A percentile compares a stretch with the other conserved stretches of the same genome.
Evolutionary conservation across 2,113 vertebrate genomes (phyloP).

Genomic region (Mus pahari): DNA sequence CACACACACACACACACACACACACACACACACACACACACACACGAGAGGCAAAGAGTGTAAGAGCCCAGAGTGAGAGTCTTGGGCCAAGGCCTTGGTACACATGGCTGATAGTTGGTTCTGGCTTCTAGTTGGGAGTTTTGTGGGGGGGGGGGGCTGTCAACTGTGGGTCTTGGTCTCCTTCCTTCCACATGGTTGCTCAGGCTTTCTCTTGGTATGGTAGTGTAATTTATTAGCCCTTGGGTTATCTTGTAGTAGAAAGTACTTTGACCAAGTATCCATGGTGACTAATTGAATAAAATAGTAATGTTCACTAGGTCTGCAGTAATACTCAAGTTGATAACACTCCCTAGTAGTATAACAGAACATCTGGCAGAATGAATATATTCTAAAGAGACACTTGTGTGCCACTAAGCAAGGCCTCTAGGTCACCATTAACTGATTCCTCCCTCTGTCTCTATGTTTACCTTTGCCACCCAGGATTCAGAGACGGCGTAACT

Average conservation of each 20-base stretch:
- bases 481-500: background rate
- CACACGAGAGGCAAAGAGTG: background rate
- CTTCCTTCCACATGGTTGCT: background rate
- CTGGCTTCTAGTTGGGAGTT: background rate
- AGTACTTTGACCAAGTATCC: background rate
- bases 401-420: background rate
- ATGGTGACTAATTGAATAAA: background rate
- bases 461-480: background rate
- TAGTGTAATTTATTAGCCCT: background rate
- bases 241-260: background rate
- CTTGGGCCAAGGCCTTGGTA: background rate
- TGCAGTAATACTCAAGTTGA: background rate
- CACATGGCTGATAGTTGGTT: background rate
- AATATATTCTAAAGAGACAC: background rate
- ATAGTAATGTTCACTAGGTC: background rate
- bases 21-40: background rate
- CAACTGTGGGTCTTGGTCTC: background rate
- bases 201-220: background rate
- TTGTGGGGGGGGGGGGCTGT: background rate
- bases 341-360: background rate
- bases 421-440: background rate
- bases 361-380: background rate
- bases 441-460: background rate
- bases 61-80: background rate
- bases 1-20: background rate